These are phyloP conservation scores for Notothenia rossii DNA, from an alignment of 2,113 vertebrate species.

Conservation along the genomic window DNA sequence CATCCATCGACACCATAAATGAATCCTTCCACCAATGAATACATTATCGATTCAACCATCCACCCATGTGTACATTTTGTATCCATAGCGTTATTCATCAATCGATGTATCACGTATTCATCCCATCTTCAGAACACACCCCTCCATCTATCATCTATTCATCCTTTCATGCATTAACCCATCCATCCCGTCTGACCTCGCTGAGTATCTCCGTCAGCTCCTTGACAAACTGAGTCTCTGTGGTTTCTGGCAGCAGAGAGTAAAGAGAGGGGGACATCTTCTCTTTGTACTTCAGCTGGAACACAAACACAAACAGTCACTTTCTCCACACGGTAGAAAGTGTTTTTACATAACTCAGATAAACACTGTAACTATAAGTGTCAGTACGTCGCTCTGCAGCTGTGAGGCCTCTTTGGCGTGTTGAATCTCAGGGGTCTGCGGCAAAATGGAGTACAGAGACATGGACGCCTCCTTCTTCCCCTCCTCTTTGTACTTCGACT, in stretches of 20 bases:
- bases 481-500: slow-evolving; percentile 72
- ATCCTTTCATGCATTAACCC: no score
- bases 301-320: not conserved
- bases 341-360: no score
- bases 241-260: slow-evolving; percentile 75
- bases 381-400: slow-evolving; percentile 83
- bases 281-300: slow-evolving; percentile 61
- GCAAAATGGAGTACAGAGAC: slow-evolving; percentile 68
- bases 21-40: no score
- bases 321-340: no score
- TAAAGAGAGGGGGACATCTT: slow-evolving; percentile 30
- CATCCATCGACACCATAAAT: no score
- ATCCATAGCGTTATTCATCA: no score
- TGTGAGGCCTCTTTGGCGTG: slow-evolving; percentile 67
- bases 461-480: slow-evolving; percentile 37
- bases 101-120: no score
- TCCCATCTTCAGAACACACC: no score
- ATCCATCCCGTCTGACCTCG: slow-evolving; percentile 41
- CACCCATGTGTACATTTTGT: no score
- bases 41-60: no score
- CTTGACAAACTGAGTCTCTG: slow-evolving; percentile 72
- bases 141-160: not conserved
- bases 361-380: not conserved
- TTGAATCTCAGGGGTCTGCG: slow-evolving; percentile 72
- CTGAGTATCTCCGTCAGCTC: slow-evolving; percentile 73